Evolutionary conservation across 2,888 invertebrate genomes (phyloP), one percentile per base, ranked within the genome.

Genomic region (Drosophila demipolita): DNA sequence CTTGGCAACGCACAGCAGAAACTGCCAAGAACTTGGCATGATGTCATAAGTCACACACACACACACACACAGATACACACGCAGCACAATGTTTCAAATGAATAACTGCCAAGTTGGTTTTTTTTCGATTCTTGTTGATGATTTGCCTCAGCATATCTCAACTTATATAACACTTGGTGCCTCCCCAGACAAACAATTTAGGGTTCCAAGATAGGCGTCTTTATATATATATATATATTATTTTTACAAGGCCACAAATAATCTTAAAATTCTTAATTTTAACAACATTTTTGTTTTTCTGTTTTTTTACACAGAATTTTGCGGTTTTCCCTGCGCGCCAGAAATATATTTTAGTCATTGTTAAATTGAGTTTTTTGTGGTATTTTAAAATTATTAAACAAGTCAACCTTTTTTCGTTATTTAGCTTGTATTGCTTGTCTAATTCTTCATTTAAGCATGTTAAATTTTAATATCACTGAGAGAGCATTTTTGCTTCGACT

Each of bases 11-110:
- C 38, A 55, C 53, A 62, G 3, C 57, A 50, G 60, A 70, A 70
- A 73, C 70, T 78, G 61, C 78, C 75, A 71, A 71, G 61, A 75
- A 83, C 73, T 72, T 70, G 78, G 73, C 82, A 84, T 85, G 85
- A 85, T 85, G 85, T 85, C 85, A 85, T 85, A 89, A 80, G 80
- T 75, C 80, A 74, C 40, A 42, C 63, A 73, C 35, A 50, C 62
- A 36, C 50, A 11, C 36, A 36, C 15, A 12, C 35, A n/a, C n/a
- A 60, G 57, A 64, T 42, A 58, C 52, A 20, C 59, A 69, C 38
- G 62, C 53, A 48, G 73, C 80, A 58, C 54, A 74, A 59, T 75
- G 63, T 38, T 75, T 75, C 40, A 61, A 64, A 52, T 60, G 60
- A 61, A 73, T 77, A 58, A 26, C 73, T 77, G 73, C 53, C 78